A percentile compares a stretch with the other conserved stretches of the same genome.
Evolutionary conservation across 1,140 invertebrate species (phyloP).

Genomic region (Scaptodrosophila lebanonensis): DNA sequence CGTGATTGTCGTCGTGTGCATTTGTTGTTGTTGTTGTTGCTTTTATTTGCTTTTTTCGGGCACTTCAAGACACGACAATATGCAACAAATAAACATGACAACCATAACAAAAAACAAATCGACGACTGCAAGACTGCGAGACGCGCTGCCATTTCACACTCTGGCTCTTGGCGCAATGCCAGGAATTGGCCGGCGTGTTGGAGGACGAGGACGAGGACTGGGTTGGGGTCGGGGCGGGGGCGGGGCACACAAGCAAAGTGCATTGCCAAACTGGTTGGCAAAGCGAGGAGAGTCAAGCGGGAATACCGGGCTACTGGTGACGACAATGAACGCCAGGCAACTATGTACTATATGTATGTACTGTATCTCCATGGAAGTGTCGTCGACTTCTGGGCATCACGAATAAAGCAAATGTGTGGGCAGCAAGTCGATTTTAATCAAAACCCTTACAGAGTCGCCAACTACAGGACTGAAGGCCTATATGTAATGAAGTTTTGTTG

Average conservation of each 20-base stretch:
- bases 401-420: conserved; percentile 48
- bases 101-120: conserved; percentile 15
- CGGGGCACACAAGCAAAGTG: conserved; percentile 1
- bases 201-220: neutral
- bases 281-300: too few relatives aligned
- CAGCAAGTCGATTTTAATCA: conserved; percentile 3
- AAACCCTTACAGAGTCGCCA: too few relatives aligned
- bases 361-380: too few relatives aligned
- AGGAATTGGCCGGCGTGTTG: conserved; percentile 42
- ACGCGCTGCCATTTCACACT: conserved; percentile 3
- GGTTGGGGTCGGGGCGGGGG: neutral
- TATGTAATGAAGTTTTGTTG: too few relatives aligned
- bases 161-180: conserved; percentile 38
- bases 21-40: too few relatives aligned
- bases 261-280: conserved; percentile 24
- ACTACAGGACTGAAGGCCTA: too few relatives aligned
- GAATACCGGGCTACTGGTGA: too few relatives aligned
- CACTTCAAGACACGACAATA: conserved; percentile 38
- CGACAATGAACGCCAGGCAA: too few relatives aligned
- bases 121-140: conserved; percentile 10
- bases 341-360: too few relatives aligned
- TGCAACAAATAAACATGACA: conserved; percentile 62
- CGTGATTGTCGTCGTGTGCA: conserved; percentile 32
- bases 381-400: conserved; percentile 31
- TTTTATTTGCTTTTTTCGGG: too few relatives aligned